Percentiles rank a stretch among this genome's conserved stretches.
Evolutionary conservation across 2,888 invertebrate species (phyloP).

Genomic region (Himalopsyche tibetana): DNA sequence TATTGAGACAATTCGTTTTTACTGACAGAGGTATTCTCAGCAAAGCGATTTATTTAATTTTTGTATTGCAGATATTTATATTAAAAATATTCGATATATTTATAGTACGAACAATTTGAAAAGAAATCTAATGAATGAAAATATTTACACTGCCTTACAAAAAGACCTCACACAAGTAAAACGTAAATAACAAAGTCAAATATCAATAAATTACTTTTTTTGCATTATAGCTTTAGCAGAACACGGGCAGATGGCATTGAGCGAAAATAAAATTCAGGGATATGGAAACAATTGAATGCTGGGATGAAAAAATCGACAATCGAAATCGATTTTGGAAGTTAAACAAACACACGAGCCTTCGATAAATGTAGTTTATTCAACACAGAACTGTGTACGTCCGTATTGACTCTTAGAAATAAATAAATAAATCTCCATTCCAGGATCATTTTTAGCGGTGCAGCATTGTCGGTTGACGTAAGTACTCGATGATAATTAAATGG

Average conservation of each 20-base stretch:
- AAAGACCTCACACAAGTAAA: conserved; percentile 27
- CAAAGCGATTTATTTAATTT: too few species aligned
- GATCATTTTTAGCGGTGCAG: too few species aligned
- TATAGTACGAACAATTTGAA: too few species aligned
- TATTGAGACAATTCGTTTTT: too few species aligned
- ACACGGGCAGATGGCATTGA: neutral
- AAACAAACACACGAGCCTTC: conserved; percentile 42
- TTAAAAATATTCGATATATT: too few species aligned
- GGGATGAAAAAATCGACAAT: neutral
- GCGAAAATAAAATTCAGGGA: neutral
- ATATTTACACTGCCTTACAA: conserved; percentile 6
- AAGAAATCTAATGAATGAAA: conserved; percentile 3
- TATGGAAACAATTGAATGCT: neutral
- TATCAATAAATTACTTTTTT: conserved; percentile 19
- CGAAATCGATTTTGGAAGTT: conserved; percentile 11
- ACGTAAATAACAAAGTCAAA: neutral
- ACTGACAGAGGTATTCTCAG: too few species aligned
- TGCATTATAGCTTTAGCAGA: neutral
- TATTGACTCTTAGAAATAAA: conserved; percentile 27
- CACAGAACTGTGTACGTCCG: neutral
- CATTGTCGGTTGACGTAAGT: too few species aligned
- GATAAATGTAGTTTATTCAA: neutral
- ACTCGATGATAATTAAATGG: too few species aligned
- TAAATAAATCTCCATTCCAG: neutral
- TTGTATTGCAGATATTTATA: too few species aligned